Base-by-base conservation (phyloP, 2,113 vertebrate genomes). In the Actenoides hombroni region DNA sequence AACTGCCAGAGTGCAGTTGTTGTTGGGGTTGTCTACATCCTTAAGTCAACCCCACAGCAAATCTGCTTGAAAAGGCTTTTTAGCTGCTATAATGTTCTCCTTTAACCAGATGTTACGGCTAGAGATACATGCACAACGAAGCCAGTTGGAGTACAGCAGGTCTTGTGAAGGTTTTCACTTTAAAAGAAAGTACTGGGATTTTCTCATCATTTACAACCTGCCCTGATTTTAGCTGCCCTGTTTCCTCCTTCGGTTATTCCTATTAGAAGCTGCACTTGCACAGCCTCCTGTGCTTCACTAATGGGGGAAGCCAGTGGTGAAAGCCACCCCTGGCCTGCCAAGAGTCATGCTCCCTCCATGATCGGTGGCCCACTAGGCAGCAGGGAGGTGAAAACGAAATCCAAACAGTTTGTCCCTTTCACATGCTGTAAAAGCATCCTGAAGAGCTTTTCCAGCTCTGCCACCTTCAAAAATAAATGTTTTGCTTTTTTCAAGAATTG, bases 401-500 rank as follows among this genome's bases (percentile, higher is more conserved):
- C 24, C 51, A 65, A 51, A 44, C 21, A 6, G 33, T 48, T 71
- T 49, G 25, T 60, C 23, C 37, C 10, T 73, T 80, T 84, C 54
- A 35, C 8, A 33, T 14, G 13, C n/a, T 44, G 13, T 33, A 79
- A 90, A 88, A 77, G 9, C 20, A 33, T 42, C 48, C 48, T 49
- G 24, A 69, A 64, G 68, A 60, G 56, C 23, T 69, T 74, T 84
- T 60, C 70, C 29, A 77, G 48, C 39, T 81, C 69, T 88, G 46
- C 33, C 84, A 75, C 46, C 6, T 86, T 42, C 18, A 37, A 80
- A 95, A 95, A 37, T 16, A 86, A 81, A 92, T 33, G 29, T 81
- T 96, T 85, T 87, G 92, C 79, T 65, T 63, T 60, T 60, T 75
- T 53, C 76, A 86, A 93, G 78, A 17, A 53, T 80, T 81, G 53